Percentiles rank a stretch among this genome's conserved stretches.
These are phyloP conservation scores for human (Homo sapiens) DNA, from an alignment of 2,113 vertebrate species.

Conservation along the genomic window DNA sequence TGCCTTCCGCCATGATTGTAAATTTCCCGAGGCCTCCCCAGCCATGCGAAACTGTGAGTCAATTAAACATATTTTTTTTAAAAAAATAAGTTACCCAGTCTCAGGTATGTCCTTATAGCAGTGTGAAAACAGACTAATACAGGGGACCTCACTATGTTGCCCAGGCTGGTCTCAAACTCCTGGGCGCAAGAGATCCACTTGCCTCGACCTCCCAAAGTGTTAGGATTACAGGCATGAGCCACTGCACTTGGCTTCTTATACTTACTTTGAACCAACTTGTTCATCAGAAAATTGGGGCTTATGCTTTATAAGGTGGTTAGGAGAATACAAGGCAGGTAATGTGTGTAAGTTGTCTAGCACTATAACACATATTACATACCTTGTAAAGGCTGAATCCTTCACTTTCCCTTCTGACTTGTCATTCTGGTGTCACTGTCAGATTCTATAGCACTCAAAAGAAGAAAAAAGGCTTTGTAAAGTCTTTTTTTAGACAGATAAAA, in stretches of 20 bases:
- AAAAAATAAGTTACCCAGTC: no score
- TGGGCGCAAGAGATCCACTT: no score
- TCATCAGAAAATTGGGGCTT: background rate
- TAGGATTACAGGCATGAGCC: no score
- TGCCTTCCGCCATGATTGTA: no score
- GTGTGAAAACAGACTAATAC: no score
- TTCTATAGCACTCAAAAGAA: background rate
- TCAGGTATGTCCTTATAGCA: no score
- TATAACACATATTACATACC: background rate
- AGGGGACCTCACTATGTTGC: no score
- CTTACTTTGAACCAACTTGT: background rate
- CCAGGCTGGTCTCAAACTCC: no score
- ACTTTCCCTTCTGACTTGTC: background rate
- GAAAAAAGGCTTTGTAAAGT: background rate
- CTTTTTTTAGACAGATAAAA: background rate
- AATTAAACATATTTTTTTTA: no score
- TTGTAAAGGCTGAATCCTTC: background rate
- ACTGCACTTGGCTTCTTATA: background rate
- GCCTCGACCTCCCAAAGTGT: no score
- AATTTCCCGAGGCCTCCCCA: no score
- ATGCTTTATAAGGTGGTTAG: background rate
- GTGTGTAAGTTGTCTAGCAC: background rate
- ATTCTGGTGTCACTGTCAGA: background rate
- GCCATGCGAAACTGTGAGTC: no score
- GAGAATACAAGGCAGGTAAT: background rate